A percentile compares a stretch with the other conserved stretches of the same genome.
phyloP scores from a whole-genome alignment of 2,797 vertebrate species.

The Lutjanus campechanus region DNA sequence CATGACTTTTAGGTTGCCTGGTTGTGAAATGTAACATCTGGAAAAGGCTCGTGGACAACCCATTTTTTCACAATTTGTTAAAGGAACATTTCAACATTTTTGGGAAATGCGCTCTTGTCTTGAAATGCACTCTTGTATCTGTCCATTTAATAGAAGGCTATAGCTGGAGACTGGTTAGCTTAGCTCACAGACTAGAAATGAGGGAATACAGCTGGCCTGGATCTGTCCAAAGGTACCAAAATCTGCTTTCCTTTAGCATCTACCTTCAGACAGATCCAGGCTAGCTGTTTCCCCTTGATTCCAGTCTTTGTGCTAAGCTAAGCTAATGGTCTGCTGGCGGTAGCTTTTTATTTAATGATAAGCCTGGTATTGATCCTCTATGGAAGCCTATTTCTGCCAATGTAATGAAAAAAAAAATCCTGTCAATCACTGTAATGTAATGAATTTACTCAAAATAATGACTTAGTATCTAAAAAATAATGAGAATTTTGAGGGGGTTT shows the following conservation, averaged over 20 bases:
- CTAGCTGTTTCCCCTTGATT: neutral
- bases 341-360: neutral
- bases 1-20: neutral
- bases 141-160: neutral
- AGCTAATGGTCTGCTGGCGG: neutral
- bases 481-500: too few species aligned
- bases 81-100: neutral
- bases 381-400: too few species aligned
- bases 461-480: too few species aligned
- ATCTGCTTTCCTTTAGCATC: neutral
- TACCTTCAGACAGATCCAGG: neutral
- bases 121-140: neutral
- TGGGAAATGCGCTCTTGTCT: neutral
- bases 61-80: neutral
- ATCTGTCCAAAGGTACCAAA: neutral
- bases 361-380: neutral
- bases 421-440: too few species aligned
- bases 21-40: too few species aligned
- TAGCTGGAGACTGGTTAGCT: neutral
- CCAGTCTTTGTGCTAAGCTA: slow-evolving; percentile 2
- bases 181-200: neutral
- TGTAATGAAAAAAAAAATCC: too few species aligned
- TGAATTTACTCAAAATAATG: too few species aligned
- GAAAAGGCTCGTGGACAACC: too few species aligned
- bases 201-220: neutral